phyloP scores from a whole-genome alignment of 2,113 vertebrate genomes.

The Microcebus tavaratra region DNA sequence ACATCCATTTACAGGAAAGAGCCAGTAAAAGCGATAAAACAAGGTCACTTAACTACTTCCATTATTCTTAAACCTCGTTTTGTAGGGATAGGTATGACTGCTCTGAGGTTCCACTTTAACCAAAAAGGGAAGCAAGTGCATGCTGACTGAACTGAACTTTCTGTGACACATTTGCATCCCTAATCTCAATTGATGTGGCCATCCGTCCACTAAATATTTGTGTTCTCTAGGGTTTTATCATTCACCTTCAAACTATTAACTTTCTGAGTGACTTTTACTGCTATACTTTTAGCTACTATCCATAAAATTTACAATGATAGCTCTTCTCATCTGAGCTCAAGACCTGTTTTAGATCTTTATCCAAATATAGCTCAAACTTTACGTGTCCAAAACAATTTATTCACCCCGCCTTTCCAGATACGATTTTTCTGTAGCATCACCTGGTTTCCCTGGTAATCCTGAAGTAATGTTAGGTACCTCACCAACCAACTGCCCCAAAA shows the following conservation, averaged over 20 bases:
- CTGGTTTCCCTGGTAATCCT: not conserved
- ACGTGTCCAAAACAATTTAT: not conserved
- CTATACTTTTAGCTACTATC: not conserved
- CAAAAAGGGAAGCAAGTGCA: not conserved
- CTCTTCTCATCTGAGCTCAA: not conserved
- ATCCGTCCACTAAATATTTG: not conserved
- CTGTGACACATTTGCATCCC: not conserved
- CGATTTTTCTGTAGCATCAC: not conserved
- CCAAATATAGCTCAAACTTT: not conserved
- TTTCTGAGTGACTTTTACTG: not conserved
- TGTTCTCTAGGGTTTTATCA: not conserved
- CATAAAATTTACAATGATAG: not conserved
- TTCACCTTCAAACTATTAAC: not conserved
- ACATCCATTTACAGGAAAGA: not conserved
- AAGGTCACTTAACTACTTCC: not conserved
- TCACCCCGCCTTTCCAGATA: not conserved
- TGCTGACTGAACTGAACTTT: not conserved
- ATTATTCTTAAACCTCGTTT: not conserved
- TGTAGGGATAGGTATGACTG: not conserved
- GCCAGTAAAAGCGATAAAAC: not conserved
- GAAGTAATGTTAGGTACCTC: not conserved
- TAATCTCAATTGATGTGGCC: not conserved
- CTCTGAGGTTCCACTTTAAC: not conserved
- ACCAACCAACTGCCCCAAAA: not conserved
- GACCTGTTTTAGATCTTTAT: not conserved